phyloP scores from a whole-genome alignment of 2,113 vertebrate species.

The Phyllostomus discolor region DNA sequence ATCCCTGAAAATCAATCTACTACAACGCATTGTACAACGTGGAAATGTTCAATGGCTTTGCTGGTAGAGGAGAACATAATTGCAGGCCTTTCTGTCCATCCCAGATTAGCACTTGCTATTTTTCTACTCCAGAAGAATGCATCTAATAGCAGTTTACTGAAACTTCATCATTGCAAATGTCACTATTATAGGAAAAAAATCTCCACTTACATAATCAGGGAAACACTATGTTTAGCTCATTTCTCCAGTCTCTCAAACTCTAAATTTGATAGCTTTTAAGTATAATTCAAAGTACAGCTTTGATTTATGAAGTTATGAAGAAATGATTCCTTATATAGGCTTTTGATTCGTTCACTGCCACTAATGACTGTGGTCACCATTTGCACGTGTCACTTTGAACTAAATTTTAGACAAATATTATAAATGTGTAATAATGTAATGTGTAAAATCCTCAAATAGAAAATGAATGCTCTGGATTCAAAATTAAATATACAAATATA shows the following conservation, averaged over 20 bases:
- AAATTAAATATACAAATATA: slow-evolving; percentile 35
- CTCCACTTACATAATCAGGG: slow-evolving; percentile 50
- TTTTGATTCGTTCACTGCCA: neutral
- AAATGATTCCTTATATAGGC: slow-evolving; percentile 18
- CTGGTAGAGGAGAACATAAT: slow-evolving; percentile 55
- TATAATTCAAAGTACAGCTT: slow-evolving; percentile 19
- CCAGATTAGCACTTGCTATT: slow-evolving; percentile 71
- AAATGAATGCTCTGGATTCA: neutral
- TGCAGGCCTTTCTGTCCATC: slow-evolving; percentile 59
- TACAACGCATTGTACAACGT: neutral
- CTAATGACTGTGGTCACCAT: neutral
- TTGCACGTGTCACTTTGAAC: neutral
- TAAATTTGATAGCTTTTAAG: slow-evolving; percentile 46
- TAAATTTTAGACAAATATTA: neutral
- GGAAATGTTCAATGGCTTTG: slow-evolving; percentile 50
- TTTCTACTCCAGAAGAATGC: slow-evolving; percentile 61
- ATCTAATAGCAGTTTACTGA: slow-evolving; percentile 73
- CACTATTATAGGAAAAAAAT: neutral
- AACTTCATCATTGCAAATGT: slow-evolving; percentile 63
- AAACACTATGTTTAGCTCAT: slow-evolving; percentile 70
- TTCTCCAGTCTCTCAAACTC: slow-evolving; percentile 41
- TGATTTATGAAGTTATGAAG: slow-evolving; percentile 39
- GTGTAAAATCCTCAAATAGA: neutral
- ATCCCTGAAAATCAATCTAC: neutral
- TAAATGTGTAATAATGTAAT: neutral